Conservation (phyloP, 1,140 invertebrate species). For the Ips nitidus region DNA sequence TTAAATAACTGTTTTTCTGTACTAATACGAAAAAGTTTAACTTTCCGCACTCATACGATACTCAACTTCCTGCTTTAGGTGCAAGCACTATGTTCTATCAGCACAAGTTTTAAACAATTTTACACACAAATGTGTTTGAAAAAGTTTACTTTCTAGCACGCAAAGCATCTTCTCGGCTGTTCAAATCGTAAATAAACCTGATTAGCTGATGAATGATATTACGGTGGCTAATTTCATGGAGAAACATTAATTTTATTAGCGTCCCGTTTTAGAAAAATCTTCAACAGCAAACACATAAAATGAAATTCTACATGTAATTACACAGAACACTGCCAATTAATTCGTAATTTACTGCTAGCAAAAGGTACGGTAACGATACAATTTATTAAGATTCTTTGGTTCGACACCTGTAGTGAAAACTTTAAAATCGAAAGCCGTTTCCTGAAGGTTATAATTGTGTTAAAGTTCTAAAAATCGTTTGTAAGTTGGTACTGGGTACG, state of each 20-base stretch:
- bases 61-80: too few relatives aligned
- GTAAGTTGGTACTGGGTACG: too few relatives aligned
- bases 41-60: too few relatives aligned
- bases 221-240: constrained; percentile 2
- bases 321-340: constrained; percentile 23
- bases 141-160: too few relatives aligned
- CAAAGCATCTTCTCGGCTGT: too few relatives aligned
- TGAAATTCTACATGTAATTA: constrained; percentile 28
- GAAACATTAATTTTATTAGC: constrained; percentile 3
- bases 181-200: too few relatives aligned
- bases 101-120: too few relatives aligned
- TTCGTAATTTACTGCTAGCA: constrained; percentile 26
- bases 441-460: neutral
- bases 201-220: neutral
- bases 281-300: constrained; percentile 14
- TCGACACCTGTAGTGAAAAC: constrained; percentile 22
- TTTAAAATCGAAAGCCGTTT: constrained; percentile 3
- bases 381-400: constrained; percentile 25
- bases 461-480: too few relatives aligned
- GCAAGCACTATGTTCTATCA: too few relatives aligned
- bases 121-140: too few relatives aligned
- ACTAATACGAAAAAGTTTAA: too few relatives aligned
- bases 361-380: constrained; percentile 20
- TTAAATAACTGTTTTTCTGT: too few relatives aligned
- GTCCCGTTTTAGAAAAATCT: neutral